A percentile compares a stretch with the other conserved stretches of the same genome.
Evolutionary conservation across 2,888 invertebrate genomes (phyloP).

Genomic region (Zele albiditarsus): DNA sequence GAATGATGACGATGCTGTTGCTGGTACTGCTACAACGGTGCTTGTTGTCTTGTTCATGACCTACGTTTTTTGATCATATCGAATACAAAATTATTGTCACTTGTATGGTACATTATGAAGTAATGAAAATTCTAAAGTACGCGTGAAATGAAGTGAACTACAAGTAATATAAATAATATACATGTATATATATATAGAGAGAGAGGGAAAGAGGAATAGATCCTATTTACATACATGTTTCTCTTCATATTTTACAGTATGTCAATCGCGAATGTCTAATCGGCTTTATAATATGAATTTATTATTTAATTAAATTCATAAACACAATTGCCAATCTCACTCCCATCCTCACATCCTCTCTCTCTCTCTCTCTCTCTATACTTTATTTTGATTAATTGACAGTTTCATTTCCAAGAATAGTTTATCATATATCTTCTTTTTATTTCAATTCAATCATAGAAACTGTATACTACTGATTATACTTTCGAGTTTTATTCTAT

Average conservation of each 20-base stretch:
- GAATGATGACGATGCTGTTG: slow-evolving; percentile 14
- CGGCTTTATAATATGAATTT: neutral
- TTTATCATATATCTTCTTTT: neutral
- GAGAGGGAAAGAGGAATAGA: neutral
- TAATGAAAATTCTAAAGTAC: neutral
- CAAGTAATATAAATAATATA: neutral
- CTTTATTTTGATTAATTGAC: neutral
- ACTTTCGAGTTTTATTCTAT: neutral
- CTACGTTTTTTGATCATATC: slow-evolving; percentile 10
- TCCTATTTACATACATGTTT: neutral
- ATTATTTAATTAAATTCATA: neutral
- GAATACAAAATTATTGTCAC: neutral
- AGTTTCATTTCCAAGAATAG: neutral
- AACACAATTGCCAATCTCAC: neutral
- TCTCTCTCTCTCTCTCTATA: neutral
- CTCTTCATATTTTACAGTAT: neutral
- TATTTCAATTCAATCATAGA: neutral
- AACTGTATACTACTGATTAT: neutral
- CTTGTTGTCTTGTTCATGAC: neutral
- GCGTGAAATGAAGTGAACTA: neutral
- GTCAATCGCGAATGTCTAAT: neutral
- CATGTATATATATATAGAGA: too few relatives aligned
- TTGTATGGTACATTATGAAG: neutral
- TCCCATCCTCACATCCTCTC: neutral
- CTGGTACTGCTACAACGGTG: neutral